Conservation (phyloP, 2,888 invertebrate species). For the Erpobdella octoculata region DNA sequence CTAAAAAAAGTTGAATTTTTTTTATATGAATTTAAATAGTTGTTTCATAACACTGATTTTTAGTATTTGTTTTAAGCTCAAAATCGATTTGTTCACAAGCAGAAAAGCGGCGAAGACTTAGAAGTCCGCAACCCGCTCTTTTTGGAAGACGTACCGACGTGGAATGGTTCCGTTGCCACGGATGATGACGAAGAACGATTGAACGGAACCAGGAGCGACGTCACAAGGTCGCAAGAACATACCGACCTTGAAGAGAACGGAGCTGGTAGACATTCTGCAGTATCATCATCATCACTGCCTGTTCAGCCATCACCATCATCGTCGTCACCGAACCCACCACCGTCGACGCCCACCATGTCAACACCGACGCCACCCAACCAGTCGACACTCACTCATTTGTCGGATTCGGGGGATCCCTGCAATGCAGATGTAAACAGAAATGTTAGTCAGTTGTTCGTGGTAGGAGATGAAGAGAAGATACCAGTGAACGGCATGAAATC, state of each 20-base stretch:
- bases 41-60: neutral
- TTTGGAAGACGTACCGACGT: constrained; percentile 10
- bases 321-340: neutral
- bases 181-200: neutral
- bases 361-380: constrained; percentile 2
- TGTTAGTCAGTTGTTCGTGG: neutral
- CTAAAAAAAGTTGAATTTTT: too few relatives aligned
- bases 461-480: too few relatives aligned
- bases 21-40: too few relatives aligned
- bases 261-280: too few relatives aligned
- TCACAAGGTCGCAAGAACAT: neutral
- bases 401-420: neutral
- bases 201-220: neutral
- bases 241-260: neutral
- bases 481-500: too few relatives aligned
- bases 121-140: constrained; percentile 20
- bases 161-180: neutral
- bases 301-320: neutral
- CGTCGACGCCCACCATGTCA: constrained; percentile 2
- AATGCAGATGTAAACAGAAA: neutral
- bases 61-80: neutral
- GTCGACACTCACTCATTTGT: too few relatives aligned
- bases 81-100: neutral
- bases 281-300: too few relatives aligned
- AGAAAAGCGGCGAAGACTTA: constrained; percentile 24